phyloP scores from a whole-genome alignment of 2,113 vertebrate species.

The Channa argus region DNA sequence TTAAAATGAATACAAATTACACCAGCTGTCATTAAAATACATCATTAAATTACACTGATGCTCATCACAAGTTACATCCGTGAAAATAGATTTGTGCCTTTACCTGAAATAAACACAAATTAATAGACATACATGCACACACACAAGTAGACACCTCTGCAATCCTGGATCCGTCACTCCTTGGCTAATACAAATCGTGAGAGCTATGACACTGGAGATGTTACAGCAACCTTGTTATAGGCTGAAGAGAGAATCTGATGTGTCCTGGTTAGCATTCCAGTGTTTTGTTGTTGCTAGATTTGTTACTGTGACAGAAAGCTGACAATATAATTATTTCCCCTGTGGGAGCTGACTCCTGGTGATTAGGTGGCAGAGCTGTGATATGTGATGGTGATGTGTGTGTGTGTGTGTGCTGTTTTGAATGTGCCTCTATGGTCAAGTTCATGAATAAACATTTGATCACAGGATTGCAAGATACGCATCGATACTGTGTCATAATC shows the following conservation, averaged over 20 bases:
- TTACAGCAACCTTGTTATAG: conserved; percentile 36
- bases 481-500: conserved; percentile 54
- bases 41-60: conserved; percentile 50
- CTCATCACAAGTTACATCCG: conserved; percentile 30
- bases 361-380: conserved; percentile 62
- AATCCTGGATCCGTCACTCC: conserved; percentile 23
- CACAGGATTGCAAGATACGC: conserved; percentile 28
- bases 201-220: conserved; percentile 30
- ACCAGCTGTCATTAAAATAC: conserved; percentile 56
- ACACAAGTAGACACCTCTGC: background rate
- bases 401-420: background rate
- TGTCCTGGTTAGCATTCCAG: conserved; percentile 57
- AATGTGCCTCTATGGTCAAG: conserved; percentile 37
- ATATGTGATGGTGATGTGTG: conserved; percentile 55
- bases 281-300: conserved; percentile 54
- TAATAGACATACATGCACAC: background rate
- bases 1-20: conserved; percentile 57
- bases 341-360: conserved; percentile 60
- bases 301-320: conserved; percentile 65
- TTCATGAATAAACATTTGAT: conserved; percentile 69
- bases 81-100: conserved; percentile 22
- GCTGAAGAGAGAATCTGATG: conserved; percentile 29
- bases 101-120: conserved; percentile 29
- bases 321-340: conserved; percentile 69
- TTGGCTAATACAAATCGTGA: conserved; percentile 22